phyloP scores from a whole-genome alignment of 2,888 invertebrate species.

The Tigriopus californicus region DNA sequence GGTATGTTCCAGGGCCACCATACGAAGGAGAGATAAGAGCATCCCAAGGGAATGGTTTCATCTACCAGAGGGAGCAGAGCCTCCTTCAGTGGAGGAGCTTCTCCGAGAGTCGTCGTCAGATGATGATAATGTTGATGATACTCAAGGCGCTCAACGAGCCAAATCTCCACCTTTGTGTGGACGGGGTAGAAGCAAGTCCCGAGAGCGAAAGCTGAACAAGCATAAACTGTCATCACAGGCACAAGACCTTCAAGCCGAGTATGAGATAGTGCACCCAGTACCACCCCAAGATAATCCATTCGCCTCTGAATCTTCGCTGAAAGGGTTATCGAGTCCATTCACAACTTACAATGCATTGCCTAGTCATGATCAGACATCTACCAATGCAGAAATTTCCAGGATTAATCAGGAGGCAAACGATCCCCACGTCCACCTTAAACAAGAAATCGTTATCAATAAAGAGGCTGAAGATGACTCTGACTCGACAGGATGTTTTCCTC shows the following conservation, averaged over 20 bases:
- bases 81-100: neutral
- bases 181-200: slow-evolving; percentile 3
- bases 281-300: no score
- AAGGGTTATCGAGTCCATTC: no score
- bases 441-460: neutral
- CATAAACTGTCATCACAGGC: neutral
- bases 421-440: neutral
- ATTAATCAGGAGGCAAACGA: neutral
- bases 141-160: neutral
- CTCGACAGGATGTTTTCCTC: neutral
- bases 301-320: no score
- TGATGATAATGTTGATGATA: neutral
- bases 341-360: no score
- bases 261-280: no score
- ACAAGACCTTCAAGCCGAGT: no score
- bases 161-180: slow-evolving; percentile 7
- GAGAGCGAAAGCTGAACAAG: slow-evolving; percentile 5
- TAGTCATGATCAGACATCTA: no score
- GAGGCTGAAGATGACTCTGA: neutral
- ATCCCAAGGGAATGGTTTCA: slow-evolving; percentile 14
- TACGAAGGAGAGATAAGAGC: slow-evolving; percentile 2
- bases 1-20: neutral
- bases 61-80: slow-evolving; percentile 4
- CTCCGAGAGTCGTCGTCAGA: slow-evolving; percentile 1
- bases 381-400: no score